Evolutionary conservation across 2,797 vertebrate genomes (phyloP).

Genomic region (Pseudochirops cupreus): DNA sequence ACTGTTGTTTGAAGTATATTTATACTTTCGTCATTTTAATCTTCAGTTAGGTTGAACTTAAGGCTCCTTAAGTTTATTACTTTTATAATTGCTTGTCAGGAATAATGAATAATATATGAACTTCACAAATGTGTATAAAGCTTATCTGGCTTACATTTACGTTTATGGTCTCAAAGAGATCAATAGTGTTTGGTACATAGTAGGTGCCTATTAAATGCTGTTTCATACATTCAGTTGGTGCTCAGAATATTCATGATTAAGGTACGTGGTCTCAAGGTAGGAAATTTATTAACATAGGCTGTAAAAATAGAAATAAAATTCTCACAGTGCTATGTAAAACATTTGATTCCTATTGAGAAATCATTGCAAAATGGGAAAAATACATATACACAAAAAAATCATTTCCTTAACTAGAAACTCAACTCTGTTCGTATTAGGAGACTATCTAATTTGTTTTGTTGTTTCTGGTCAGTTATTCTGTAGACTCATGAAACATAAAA

Average conservation of each 20-base stretch:
- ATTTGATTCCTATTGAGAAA: not conserved
- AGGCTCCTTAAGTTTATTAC: slow-evolving; percentile 45
- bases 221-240: not conserved
- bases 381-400: not conserved
- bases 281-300: not conserved
- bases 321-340: not conserved
- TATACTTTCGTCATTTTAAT: slow-evolving; percentile 29
- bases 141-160: not conserved
- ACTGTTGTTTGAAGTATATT: slow-evolving; percentile 16
- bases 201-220: not conserved
- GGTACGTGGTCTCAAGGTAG: not conserved
- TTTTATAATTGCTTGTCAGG: not conserved
- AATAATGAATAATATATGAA: slow-evolving; percentile 8
- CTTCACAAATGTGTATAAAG: slow-evolving; percentile 5
- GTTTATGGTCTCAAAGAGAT: not conserved
- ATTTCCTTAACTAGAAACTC: not conserved
- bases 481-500: slow-evolving; percentile 30
- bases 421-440: not conserved
- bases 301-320: not conserved
- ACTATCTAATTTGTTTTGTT: slow-evolving; percentile 33
- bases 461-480: slow-evolving; percentile 41
- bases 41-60: slow-evolving; percentile 26
- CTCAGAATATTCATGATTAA: not conserved
- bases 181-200: not conserved
- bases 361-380: not conserved